phyloP scores from a whole-genome alignment of 2,888 invertebrate genomes.

The Blastobasis lacticolella region DNA sequence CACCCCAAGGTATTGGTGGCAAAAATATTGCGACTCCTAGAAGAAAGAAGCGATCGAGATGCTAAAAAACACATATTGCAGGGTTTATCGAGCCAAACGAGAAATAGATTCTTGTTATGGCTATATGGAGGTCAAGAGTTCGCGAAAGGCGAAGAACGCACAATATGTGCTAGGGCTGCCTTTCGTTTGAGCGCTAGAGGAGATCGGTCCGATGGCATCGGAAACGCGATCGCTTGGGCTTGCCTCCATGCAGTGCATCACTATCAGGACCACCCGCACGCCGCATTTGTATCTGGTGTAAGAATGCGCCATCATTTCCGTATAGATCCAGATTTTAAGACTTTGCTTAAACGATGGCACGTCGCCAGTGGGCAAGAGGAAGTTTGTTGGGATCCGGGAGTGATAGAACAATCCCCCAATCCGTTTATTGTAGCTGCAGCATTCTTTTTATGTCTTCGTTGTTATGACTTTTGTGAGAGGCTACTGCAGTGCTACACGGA shows the following conservation, averaged over 20 bases:
- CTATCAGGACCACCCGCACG: conserved; percentile 28
- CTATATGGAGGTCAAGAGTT: conserved; percentile 47
- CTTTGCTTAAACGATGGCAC: conserved; percentile 42
- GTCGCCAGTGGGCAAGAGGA: conserved; percentile 58
- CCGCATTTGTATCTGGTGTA: conserved; percentile 49
- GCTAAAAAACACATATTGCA: conserved; percentile 39
- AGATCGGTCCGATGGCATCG: conserved; percentile 49
- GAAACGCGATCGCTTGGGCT: conserved; percentile 59
- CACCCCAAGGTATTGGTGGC: conserved; percentile 45
- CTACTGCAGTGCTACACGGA: conserved; percentile 43
- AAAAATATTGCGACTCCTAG: conserved; percentile 47
- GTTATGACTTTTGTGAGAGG: conserved; percentile 44
- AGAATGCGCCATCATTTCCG: conserved; percentile 57
- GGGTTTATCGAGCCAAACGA: conserved; percentile 36
- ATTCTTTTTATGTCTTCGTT: conserved; percentile 58
- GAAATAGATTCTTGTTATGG: conserved; percentile 56
- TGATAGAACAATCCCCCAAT: conserved; percentile 27
- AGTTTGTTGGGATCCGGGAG: conserved; percentile 44
- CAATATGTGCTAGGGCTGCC: conserved; percentile 39
- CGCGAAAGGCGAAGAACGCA: conserved; percentile 31
- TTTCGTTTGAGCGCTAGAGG: conserved; percentile 55
- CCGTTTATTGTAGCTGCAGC: conserved; percentile 57
- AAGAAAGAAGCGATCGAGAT: conserved; percentile 34
- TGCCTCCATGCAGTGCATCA: conserved; percentile 54
- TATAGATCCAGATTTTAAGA: conserved; percentile 45